A percentile compares a stretch with the other conserved stretches of the same genome.
Evolutionary conservation across 2,113 vertebrate genomes (phyloP).

Genomic region (Myiozetetes cayanensis): DNA sequence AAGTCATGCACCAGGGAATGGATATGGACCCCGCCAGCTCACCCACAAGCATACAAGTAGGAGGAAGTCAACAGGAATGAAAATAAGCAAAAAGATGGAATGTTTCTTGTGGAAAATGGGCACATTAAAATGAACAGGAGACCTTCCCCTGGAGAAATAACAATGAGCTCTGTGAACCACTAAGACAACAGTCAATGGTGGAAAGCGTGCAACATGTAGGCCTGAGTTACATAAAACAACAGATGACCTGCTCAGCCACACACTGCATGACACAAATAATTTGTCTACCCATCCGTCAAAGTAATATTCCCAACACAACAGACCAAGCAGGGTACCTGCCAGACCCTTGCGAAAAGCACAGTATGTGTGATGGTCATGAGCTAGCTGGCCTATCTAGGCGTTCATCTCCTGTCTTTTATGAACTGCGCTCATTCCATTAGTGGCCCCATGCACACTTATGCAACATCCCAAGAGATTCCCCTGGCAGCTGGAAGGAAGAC

Average conservation of each 20-base stretch:
- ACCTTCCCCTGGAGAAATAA: background rate
- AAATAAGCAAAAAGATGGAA: background rate
- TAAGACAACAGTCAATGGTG: background rate
- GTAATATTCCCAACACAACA: background rate
- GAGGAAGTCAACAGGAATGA: background rate
- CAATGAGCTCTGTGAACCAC: background rate
- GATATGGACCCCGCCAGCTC: background rate
- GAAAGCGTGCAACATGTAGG: background rate
- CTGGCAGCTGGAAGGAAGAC: background rate
- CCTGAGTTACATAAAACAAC: no score
- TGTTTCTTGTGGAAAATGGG: background rate
- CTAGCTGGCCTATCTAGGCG: background rate
- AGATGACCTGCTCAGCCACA: background rate
- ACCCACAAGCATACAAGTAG: background rate
- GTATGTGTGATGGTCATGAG: background rate
- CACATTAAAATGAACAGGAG: background rate
- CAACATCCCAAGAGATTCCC: background rate
- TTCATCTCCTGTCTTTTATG: background rate
- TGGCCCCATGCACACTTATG: background rate
- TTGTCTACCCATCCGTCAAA: background rate
- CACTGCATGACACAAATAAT: background rate
- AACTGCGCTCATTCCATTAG: background rate
- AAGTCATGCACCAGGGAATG: background rate
- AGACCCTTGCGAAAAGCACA: background rate
- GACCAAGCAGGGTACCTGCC: background rate